Evolutionary conservation across 2,113 vertebrate species (phyloP), one percentile per base, ranked within the genome.

Genomic region (Sylvietta virens): DNA sequence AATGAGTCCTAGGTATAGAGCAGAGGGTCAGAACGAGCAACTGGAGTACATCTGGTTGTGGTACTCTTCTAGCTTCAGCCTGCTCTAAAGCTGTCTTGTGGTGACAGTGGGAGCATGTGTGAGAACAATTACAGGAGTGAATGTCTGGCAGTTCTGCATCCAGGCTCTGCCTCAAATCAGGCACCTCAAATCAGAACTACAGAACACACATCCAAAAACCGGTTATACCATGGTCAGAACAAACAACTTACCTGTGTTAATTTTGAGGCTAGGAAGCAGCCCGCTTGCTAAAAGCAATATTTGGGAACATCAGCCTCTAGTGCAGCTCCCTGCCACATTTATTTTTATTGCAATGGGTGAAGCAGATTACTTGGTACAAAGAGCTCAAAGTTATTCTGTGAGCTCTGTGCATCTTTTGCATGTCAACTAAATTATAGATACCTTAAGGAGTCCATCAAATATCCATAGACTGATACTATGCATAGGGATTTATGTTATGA

Each of bases 121-220:
- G 4, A 76, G 48, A 72, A 45, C 62, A 89, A 56, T 24, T 87
- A 53, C 17, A 61, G 26, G 21, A 76, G 9, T 3, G 18, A 30
- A 64, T 42, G 4, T 53, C 35, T 60, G 73, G 31, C 22, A 84
- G 35, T 31, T 37, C n/a, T 81, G 24, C 40, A 64, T 31, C n/a
- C 13, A 74, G n/a, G 6, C 10, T 62, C 13, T 71, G 47, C 48
- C 40, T 70, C 39, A 66, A 65, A 69, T 62, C 47, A 62, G 50
- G 33, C 35, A 73, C 17, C n/a, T n/a, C n/a, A n/a, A n/a, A n/a
- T n/a, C 11, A 58, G 20, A 66, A 78, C 0, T 37, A 23, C 5
- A 13, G 18, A 35, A 64, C 0, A 0, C 9, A 30, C 44, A 71
- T n/a, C 18, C 64, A 48, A 47, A 90, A 65, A 33, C 6, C 3